Conservation (phyloP, 1,140 invertebrate genomes). For the Papilio glaucus region DNA sequence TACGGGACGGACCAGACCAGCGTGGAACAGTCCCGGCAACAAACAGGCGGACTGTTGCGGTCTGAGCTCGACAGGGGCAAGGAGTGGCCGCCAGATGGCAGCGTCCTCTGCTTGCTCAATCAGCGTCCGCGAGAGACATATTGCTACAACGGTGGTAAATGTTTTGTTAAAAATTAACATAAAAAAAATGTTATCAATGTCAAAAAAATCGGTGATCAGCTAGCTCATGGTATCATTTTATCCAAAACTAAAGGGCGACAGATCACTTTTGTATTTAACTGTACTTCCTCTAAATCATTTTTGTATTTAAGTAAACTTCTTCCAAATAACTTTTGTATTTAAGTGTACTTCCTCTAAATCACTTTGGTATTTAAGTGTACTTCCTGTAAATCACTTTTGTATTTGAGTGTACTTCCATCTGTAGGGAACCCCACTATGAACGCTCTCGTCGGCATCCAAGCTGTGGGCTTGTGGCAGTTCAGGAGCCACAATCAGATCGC, state of each 20-base stretch:
- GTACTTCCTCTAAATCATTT: no score
- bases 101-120: slow-evolving; percentile 37
- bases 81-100: slow-evolving; percentile 32
- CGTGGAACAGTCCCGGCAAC: slow-evolving; percentile 9
- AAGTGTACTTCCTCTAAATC: no score
- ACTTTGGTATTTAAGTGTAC: no score
- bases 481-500: slow-evolving; percentile 88
- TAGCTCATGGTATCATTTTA: no score
- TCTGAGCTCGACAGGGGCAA: slow-evolving; percentile 37
- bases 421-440: slow-evolving; percentile 29
- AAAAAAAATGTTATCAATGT: no score
- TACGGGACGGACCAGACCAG: slow-evolving; percentile 41
- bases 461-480: slow-evolving; percentile 69
- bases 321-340: no score
- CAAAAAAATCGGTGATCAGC: no score
- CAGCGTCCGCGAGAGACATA: slow-evolving; percentile 38
- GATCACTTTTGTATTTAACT: no score
- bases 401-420: neutral
- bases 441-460: slow-evolving; percentile 28
- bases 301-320: no score
- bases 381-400: no score
- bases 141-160: slow-evolving; percentile 48
- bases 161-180: neutral
- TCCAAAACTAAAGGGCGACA: no score
- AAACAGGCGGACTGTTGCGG: slow-evolving; percentile 40